phyloP scores from a whole-genome alignment of 2,113 vertebrate genomes.

The Lontra canadensis region DNA sequence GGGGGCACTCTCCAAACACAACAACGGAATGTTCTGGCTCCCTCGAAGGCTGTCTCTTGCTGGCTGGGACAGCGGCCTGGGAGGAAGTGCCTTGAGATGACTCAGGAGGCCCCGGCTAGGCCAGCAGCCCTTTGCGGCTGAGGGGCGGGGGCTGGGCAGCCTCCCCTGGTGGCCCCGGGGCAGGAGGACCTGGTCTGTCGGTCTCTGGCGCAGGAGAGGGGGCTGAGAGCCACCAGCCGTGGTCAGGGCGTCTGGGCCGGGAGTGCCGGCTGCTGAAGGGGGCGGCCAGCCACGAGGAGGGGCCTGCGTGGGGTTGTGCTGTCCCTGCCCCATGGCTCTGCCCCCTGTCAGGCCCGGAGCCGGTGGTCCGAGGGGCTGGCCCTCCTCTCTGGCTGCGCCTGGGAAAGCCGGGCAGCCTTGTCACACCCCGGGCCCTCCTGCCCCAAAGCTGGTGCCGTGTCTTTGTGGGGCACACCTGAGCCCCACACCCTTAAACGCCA shows the following conservation, averaged over 20 bases:
- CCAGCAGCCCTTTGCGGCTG: accelerated
- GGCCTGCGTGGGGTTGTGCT: accelerated
- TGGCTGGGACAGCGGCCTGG: accelerated
- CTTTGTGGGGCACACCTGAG: background rate
- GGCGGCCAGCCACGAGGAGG: background rate
- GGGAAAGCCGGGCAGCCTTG: background rate
- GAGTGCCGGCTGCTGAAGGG: background rate
- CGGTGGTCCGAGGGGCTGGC: background rate
- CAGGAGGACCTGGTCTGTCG: background rate
- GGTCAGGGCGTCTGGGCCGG: accelerated
- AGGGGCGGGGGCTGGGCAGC: background rate
- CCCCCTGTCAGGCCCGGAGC: background rate
- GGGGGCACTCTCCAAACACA: accelerated
- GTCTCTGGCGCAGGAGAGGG: background rate
- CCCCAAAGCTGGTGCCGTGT: background rate
- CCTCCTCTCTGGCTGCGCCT: background rate
- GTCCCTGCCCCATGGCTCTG: background rate
- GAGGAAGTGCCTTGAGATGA: background rate
- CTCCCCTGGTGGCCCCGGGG: accelerated
- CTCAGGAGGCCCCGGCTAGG: background rate
- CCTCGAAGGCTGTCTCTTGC: background rate
- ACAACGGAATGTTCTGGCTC: accelerated
- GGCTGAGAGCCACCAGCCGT: no score
- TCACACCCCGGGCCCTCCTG: accelerated
- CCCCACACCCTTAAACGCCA: background rate